Percentiles rank a stretch among this genome's conserved stretches.
phyloP scores from a whole-genome alignment of 2,113 vertebrate species.

The Callorhinus ursinus region DNA sequence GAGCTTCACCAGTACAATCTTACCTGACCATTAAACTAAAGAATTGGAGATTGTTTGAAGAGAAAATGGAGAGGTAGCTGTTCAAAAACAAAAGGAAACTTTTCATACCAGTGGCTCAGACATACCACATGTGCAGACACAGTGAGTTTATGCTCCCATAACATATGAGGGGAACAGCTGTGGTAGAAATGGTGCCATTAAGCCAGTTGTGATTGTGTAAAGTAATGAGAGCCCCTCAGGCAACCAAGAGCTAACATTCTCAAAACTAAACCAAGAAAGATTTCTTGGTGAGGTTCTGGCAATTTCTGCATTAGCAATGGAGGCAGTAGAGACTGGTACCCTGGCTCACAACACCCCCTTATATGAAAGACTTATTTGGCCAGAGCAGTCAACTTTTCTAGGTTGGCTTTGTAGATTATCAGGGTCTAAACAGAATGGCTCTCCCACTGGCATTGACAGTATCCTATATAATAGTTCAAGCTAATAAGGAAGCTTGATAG shows the following conservation, averaged over 20 bases:
- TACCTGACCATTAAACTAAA: background rate
- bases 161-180: rapidly evolving
- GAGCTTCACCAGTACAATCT: background rate
- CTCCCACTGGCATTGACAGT: background rate
- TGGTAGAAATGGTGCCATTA: background rate
- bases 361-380: background rate
- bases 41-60: background rate
- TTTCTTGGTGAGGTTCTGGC: background rate
- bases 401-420: background rate
- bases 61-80: background rate
- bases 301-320: background rate
- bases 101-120: background rate
- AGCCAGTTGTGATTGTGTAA: background rate
- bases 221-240: background rate
- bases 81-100: background rate
- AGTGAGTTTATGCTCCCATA: background rate
- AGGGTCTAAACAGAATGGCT: background rate
- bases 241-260: background rate
- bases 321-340: background rate
- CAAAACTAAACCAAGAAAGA: background rate
- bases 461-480: background rate
- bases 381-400: background rate
- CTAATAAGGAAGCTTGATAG: background rate
- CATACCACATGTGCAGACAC: background rate
- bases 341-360: background rate